Percentiles rank a stretch among this genome's conserved stretches.
phyloP scores from a whole-genome alignment of 1,140 invertebrate genomes.

The Rhynchophorus ferrugineus region DNA sequence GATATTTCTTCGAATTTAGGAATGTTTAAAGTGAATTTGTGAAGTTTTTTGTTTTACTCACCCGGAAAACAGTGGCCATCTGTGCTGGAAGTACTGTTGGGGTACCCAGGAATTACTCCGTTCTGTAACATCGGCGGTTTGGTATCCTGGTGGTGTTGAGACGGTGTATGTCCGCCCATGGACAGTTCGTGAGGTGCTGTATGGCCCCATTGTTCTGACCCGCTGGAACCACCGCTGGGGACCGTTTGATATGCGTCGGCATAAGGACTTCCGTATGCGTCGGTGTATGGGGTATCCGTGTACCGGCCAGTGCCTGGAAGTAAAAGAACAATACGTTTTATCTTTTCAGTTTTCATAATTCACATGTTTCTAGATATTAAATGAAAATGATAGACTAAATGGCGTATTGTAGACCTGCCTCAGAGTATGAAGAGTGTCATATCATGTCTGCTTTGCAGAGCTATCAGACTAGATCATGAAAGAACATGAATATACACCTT shows the following conservation, averaged over 20 bases:
- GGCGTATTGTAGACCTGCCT: no score
- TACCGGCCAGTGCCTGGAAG: constrained; percentile 49
- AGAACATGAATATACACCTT: no score
- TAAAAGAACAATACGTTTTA: constrained; percentile 15
- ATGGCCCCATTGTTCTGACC: constrained; percentile 45
- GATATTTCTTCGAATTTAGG: no score
- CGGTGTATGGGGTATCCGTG: constrained; percentile 54
- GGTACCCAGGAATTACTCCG: constrained; percentile 63
- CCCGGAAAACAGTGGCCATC: constrained; percentile 71
- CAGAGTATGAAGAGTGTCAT: no score
- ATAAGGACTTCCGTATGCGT: constrained; percentile 59
- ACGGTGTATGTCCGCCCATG: constrained; percentile 36
- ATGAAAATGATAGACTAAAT: no score
- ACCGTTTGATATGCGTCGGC: constrained; percentile 74
- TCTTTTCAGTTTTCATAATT: no score
- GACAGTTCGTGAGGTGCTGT: constrained; percentile 32
- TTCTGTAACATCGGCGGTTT: constrained; percentile 64
- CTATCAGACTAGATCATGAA: no score
- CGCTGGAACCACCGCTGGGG: constrained; percentile 58
- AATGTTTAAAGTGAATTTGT: no score
- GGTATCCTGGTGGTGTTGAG: constrained; percentile 51
- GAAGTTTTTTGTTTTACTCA: no score
- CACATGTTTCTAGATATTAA: no score
- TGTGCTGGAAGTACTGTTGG: constrained; percentile 45
- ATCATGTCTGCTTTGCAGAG: no score